Base-by-base conservation (phyloP, 2,888 invertebrate species). In the Sericinus montela region DNA sequence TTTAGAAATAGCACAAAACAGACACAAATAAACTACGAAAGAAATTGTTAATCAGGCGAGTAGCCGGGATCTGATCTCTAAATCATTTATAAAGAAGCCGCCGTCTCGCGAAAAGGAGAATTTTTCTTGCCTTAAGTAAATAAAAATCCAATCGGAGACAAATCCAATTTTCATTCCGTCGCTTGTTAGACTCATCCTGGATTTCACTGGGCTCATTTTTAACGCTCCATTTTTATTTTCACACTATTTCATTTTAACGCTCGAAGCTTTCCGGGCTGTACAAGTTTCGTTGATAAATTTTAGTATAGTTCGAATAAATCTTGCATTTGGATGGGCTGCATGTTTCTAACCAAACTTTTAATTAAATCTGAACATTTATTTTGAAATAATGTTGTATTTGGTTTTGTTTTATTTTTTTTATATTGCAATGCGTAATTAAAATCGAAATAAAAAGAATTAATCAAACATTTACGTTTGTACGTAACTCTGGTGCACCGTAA, bases 71-170 rank as follows among this genome's bases (percentile, higher is more conserved):
- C 15, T 29, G 40, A 25, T 53, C 57, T 53, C 72, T 75, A 82
- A 85, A 83, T 78, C 85, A 87, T 87, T 87, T 85, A 86, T 85
- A 84, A 86, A 77, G 75, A 75, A 75, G 78, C 73, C 74, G 67
- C 63, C 59, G 61, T 55, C 57, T 47, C 60, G 61, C 56, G 60
- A 56, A 60, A 62, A 57, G 60, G 72, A 68, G 74, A 85, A 84
- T 84, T 86, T 84, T 86, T 87, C 87, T 88, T 87, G 87, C 86
- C 87, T 87, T 88, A 87, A 87, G 87, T 87, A 87, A 88, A 88
- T 88, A 88, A 87, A 87, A 87, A 85, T 87, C 87, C 87, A 88
- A 87, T 88, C 87, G 87, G 82, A 72, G 67, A 74, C 75, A 85
- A 87, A 88, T 87, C 80, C 87, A 87, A 88, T 87, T 88, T 88